Evolutionary conservation across 1,140 invertebrate species (phyloP).

Genomic region (Pteromalus puparum): DNA sequence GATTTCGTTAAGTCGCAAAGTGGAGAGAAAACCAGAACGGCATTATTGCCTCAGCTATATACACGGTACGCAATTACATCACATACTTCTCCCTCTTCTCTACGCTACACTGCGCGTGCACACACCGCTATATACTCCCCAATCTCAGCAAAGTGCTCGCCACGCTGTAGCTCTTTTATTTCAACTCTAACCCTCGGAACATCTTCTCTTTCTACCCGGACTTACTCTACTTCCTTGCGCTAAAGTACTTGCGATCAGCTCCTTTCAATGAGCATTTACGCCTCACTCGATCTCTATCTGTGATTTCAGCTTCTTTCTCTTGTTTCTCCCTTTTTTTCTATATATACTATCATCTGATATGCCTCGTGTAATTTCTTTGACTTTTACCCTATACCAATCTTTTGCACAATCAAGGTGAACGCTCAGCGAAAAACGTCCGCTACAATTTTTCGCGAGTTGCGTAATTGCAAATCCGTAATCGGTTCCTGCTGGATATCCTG

Average conservation of each 20-base stretch:
- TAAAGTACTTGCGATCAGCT: background rate
- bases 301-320: background rate
- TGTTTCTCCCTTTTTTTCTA: background rate
- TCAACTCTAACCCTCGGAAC: background rate
- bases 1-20: slow-evolving; percentile 48
- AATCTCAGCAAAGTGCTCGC: background rate
- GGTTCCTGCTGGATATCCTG: background rate
- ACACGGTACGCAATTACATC: background rate
- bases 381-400: background rate
- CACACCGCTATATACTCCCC: too few species aligned
- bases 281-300: background rate
- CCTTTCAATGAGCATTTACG: background rate
- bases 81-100: background rate
- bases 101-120: too few species aligned
- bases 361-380: background rate
- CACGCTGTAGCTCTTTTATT: background rate
- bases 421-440: background rate
- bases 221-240: background rate
- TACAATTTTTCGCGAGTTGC: background rate
- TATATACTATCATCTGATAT: background rate
- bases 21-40: slow-evolving; percentile 18
- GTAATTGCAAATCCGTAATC: background rate
- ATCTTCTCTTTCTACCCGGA: background rate
- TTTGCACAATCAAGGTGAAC: background rate
- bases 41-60: background rate